phyloP scores from a whole-genome alignment of 2,888 invertebrate genomes.

The Quadroppia sp. region DNA sequence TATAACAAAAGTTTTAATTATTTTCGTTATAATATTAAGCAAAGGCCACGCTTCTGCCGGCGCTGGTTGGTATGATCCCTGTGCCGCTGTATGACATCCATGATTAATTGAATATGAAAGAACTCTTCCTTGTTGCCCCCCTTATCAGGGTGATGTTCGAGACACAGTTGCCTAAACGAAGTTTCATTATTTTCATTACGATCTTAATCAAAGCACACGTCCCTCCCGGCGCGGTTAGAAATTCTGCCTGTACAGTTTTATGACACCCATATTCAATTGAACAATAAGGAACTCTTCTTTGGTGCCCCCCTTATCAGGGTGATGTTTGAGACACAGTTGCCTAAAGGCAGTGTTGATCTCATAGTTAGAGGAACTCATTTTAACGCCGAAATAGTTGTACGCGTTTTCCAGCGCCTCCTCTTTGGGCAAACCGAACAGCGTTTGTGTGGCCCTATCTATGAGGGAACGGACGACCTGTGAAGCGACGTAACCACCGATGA shows the following conservation, averaged over 20 bases:
- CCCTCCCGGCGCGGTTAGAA: too few species aligned
- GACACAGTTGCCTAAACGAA: background rate
- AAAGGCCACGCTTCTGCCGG: too few species aligned
- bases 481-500: conserved; percentile 18
- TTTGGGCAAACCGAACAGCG: conserved; percentile 13
- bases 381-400: conserved; percentile 23
- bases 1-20: too few species aligned
- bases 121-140: conserved; percentile 25
- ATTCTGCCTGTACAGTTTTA: too few species aligned
- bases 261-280: conserved; percentile 25
- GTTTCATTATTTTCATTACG: too few species aligned
- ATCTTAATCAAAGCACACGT: too few species aligned
- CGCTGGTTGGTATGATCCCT: too few species aligned
- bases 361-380: conserved; percentile 3
- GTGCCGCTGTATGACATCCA: too few species aligned
- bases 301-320: conserved; percentile 32
- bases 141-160: conserved; percentile 34
- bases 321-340: conserved; percentile 10
- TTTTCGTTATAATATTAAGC: too few species aligned
- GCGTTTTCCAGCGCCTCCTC: conserved; percentile 27
- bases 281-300: conserved; percentile 24
- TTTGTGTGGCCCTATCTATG: conserved; percentile 21
- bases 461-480: background rate
- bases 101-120: conserved; percentile 14
- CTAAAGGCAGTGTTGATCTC: conserved; percentile 24